A percentile compares a stretch with the other conserved stretches of the same genome.
Conservation (phyloP, 2,888 invertebrate genomes). For the Callimorpha dominula region DNA sequence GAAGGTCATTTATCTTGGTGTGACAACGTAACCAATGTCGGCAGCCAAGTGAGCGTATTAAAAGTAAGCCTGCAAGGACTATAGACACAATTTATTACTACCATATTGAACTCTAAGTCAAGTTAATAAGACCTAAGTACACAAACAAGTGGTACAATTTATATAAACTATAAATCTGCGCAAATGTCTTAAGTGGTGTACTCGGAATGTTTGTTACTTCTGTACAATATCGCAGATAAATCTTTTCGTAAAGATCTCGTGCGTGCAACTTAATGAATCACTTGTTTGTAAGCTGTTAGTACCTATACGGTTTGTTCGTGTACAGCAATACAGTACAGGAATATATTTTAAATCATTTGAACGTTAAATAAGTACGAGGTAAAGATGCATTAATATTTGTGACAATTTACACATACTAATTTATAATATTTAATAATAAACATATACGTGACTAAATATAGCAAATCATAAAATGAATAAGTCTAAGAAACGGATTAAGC, state of each 20-base stretch:
- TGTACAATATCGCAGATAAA: slow-evolving; percentile 59
- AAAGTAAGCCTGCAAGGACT: slow-evolving; percentile 63
- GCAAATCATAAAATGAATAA: no score
- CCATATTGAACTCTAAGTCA: slow-evolving; percentile 53
- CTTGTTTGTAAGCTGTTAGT: slow-evolving; percentile 33
- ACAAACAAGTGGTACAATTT: slow-evolving; percentile 46
- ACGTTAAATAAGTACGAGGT: slow-evolving; percentile 33
- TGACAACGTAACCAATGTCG: slow-evolving; percentile 75
- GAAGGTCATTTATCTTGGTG: slow-evolving; percentile 74
- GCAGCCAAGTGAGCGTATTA: slow-evolving; percentile 71
- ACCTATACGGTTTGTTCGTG: slow-evolving; percentile 2
- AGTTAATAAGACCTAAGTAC: slow-evolving; percentile 48
- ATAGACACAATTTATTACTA: slow-evolving; percentile 46
- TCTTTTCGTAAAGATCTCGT: slow-evolving; percentile 47
- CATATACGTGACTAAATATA: no score
- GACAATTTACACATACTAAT: no score
- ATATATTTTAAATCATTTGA: slow-evolving; percentile 30
- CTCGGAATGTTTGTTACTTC: slow-evolving; percentile 61
- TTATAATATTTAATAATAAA: no score
- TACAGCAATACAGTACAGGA: background rate
- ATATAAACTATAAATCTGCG: slow-evolving; percentile 64
- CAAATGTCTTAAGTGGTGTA: slow-evolving; percentile 67
- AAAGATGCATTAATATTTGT: background rate
- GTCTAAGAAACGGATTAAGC: no score
- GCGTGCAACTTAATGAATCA: slow-evolving; percentile 33